A percentile compares a stretch with the other conserved stretches of the same genome.
Conservation (phyloP, 1,140 invertebrate genomes). For the Glossosoma conforme region DNA sequence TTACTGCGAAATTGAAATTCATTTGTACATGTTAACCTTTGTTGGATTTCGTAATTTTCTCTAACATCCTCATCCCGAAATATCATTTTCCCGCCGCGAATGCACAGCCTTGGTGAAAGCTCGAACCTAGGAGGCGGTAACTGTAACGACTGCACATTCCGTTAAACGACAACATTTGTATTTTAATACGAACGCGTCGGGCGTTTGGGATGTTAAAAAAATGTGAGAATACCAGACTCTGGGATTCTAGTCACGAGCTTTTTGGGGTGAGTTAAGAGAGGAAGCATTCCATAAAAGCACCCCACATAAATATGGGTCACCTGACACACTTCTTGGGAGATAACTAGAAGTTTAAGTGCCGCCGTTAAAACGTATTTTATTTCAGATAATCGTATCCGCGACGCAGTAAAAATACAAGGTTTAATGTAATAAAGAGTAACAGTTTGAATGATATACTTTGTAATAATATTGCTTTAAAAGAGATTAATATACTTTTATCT, state of each 20-base stretch:
- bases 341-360: too few relatives aligned
- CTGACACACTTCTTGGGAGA: slow-evolving; percentile 14
- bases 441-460: neutral
- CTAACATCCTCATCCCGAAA: too few relatives aligned
- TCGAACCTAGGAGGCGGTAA: slow-evolving; percentile 7
- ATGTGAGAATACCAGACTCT: slow-evolving; percentile 18
- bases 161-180: slow-evolving; percentile 33
- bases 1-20: too few relatives aligned
- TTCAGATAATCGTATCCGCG: neutral
- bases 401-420: neutral
- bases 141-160: slow-evolving; percentile 26
- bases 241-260: slow-evolving; percentile 27
- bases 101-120: slow-evolving; percentile 1
- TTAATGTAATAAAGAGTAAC: neutral
- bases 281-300: slow-evolving; percentile 28
- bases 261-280: slow-evolving; percentile 26
- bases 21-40: too few relatives aligned
- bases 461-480: neutral
- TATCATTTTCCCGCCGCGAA: neutral
- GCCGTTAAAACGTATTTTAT: too few relatives aligned
- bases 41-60: too few relatives aligned
- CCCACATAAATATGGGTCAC: slow-evolving; percentile 14
- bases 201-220: slow-evolving; percentile 18
- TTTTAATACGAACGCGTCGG: slow-evolving; percentile 28
- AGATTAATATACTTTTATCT: neutral